Percentiles rank a stretch among this genome's conserved stretches.
These are phyloP conservation scores for Campylomormyrus numenius DNA, from an alignment of 2,113 vertebrate genomes.

Conservation along the genomic window DNA sequence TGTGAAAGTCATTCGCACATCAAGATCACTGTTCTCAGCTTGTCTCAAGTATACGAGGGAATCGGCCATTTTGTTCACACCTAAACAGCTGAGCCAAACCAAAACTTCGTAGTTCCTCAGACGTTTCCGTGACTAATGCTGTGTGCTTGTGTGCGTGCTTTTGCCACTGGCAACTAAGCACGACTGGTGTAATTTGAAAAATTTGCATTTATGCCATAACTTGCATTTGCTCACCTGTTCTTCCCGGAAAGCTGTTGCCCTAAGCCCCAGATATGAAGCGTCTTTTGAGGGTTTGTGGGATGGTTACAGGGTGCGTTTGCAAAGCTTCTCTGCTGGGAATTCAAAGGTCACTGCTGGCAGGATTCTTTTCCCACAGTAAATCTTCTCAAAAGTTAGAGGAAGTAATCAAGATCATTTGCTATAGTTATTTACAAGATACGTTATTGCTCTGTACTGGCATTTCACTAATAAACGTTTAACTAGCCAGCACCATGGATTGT, in stretches of 20 bases:
- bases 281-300: conserved; percentile 18
- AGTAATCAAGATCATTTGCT: conserved; percentile 20
- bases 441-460: neutral
- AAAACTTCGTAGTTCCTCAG: neutral
- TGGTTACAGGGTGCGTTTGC: conserved; percentile 5
- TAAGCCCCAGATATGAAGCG: neutral
- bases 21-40: conserved; percentile 30
- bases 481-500: neutral
- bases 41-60: conserved; percentile 16
- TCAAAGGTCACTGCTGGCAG: conserved; percentile 21
- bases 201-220: neutral
- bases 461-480: neutral
- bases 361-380: conserved; percentile 29
- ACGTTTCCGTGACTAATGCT: neutral
- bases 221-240: neutral
- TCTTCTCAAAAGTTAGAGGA: conserved; percentile 15
- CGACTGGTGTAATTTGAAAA: neutral
- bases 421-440: neutral
- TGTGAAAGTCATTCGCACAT: conserved; percentile 38
- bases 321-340: conserved; percentile 17
- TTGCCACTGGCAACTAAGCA: neutral
- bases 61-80: conserved; percentile 10
- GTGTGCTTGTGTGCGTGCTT: neutral
- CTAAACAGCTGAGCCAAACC: conserved; percentile 17
- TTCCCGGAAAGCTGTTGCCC: neutral